phyloP scores from a whole-genome alignment of 2,888 invertebrate genomes.

The Labia minor region DNA sequence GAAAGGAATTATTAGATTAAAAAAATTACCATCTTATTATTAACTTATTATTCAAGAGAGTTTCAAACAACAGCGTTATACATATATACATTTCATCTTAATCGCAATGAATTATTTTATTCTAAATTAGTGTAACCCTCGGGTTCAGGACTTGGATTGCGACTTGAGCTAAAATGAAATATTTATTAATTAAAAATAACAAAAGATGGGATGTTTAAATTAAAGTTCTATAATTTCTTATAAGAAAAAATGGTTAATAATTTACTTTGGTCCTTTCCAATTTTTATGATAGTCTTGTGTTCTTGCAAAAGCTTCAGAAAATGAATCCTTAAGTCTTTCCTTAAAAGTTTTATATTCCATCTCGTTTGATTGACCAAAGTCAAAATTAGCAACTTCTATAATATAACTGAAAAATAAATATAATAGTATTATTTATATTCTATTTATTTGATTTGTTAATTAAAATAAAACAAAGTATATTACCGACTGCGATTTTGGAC shows the following conservation, averaged over 20 bases:
- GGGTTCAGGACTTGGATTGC: neutral
- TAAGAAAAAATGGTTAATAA: too few species aligned
- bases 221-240: too few species aligned
- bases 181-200: too few species aligned
- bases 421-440: conserved; percentile 15
- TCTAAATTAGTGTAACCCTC: neutral
- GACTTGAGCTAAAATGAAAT: neutral
- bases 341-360: conserved; percentile 79
- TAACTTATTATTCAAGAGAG: too few species aligned
- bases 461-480: conserved; percentile 25
- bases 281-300: conserved; percentile 21
- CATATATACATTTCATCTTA: too few species aligned
- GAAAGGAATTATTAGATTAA: too few species aligned
- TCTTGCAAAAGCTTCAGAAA: conserved; percentile 47
- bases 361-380: conserved; percentile 71
- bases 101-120: too few species aligned
- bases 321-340: conserved; percentile 68
- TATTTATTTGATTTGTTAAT: conserved; percentile 13
- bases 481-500: conserved; percentile 69
- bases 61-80: too few species aligned
- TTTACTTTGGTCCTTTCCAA: neutral
- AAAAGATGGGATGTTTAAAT: too few species aligned
- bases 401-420: conserved; percentile 47
- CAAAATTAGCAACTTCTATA: conserved; percentile 83
- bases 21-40: too few species aligned